A percentile compares a stretch with the other conserved stretches of the same genome.
These are phyloP conservation scores for Ornithorhynchus anatinus DNA, from an alignment of 2,113 vertebrate genomes.

Conservation along the genomic window DNA sequence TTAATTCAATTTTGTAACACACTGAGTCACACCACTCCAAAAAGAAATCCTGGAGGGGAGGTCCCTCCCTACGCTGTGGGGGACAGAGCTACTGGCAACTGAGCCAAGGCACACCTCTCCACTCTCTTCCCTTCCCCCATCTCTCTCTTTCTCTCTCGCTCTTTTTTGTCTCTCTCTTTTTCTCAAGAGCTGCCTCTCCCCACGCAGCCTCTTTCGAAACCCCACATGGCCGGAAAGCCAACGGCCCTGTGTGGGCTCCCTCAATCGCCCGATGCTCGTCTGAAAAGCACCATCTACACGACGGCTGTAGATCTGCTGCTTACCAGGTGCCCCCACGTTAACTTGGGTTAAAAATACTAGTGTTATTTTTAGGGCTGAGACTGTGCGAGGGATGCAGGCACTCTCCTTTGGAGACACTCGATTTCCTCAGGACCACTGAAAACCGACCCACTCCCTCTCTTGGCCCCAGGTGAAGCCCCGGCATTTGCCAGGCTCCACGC, in stretches of 20 bases:
- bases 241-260: background rate
- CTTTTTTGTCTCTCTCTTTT: background rate
- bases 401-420: background rate
- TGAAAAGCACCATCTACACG: background rate
- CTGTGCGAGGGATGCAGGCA: background rate
- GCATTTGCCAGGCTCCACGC: background rate
- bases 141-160: no score
- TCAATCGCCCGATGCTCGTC: background rate
- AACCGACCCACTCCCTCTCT: background rate
- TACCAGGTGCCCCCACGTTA: background rate
- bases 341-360: background rate
- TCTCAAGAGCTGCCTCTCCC: background rate
- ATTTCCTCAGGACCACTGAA: fast-evolving
- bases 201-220: background rate
- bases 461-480: background rate
- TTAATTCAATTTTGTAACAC: background rate
- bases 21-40: background rate
- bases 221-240: background rate
- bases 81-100: no score
- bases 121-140: no score
- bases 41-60: background rate
- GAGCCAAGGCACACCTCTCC: no score
- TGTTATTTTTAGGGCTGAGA: background rate
- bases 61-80: background rate
- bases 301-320: background rate